Conservation (phyloP, 2,797 vertebrate genomes). For the Melanotaenia pygmaea region DNA sequence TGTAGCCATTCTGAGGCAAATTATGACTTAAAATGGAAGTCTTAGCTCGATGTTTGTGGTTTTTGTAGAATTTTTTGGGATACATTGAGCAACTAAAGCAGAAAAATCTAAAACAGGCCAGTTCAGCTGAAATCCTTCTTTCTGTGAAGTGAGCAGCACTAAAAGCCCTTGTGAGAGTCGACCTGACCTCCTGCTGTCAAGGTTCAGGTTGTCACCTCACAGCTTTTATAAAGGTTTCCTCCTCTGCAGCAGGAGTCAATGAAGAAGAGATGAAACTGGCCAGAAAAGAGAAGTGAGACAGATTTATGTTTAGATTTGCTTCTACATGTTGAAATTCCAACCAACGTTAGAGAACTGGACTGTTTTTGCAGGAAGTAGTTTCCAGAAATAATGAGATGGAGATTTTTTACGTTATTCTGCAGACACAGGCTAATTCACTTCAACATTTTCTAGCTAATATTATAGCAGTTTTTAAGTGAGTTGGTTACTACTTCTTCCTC, state of each 20-base stretch:
- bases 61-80: too few species aligned
- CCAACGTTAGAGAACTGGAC: neutral
- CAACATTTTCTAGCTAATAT: too few species aligned
- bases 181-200: conserved; percentile 11
- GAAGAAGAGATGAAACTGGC: conserved; percentile 28
- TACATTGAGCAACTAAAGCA: too few species aligned
- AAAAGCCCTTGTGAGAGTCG: neutral
- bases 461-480: too few species aligned
- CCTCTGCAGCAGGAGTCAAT: conserved; percentile 13
- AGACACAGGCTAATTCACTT: neutral
- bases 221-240: neutral
- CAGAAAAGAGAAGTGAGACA: conserved; percentile 23
- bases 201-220: conserved; percentile 15
- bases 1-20: too few species aligned
- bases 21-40: too few species aligned
- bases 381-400: neutral
- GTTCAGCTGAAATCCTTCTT: neutral
- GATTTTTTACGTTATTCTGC: neutral
- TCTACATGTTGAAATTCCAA: conserved; percentile 36
- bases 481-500: too few species aligned
- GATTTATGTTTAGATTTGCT: conserved; percentile 42
- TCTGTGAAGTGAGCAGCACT: conserved; percentile 21
- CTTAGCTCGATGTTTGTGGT: too few species aligned
- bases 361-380: neutral
- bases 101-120: neutral